Evolutionary conservation across 2,797 vertebrate species (phyloP), one percentile per base, ranked within the genome.

Genomic region (Enteromius radiatus): DNA sequence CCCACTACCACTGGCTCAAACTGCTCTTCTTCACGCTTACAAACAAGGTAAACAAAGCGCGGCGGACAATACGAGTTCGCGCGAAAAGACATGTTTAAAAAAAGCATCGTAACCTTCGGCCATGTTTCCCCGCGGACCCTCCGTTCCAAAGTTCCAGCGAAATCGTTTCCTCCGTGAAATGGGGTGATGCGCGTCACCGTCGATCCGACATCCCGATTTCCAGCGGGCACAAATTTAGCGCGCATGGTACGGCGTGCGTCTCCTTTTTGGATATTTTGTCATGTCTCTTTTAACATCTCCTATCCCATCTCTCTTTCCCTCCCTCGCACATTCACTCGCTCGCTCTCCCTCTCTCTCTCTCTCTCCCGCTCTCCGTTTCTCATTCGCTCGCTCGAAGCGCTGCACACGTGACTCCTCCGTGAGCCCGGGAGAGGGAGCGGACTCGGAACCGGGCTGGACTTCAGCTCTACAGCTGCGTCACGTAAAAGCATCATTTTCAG

Each of bases 41-140:
- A 80, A 78, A 84, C 81, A 56, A 33, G 84, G 56, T 74, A 41
- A 85, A 89, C 87, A 86, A 86, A 79, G 87, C 84, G 74, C 17
- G 43, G 63, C 63, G 26, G 47, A 76, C 70, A 76, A 82, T 45
- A 33, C 11, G 28, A 59, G 63, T 54, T 33, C 38, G 36, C 47
- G 23, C 83, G 76, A 88, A 91, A 90, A 90, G 89, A 91, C 87
- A 86, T 75, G 91, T 83, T 90, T 88, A 89, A 81, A 89, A 81
- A 93, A 92, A 90, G 94, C 92, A 94, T 95, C 90, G 95, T 97
- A 96, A 99, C 97, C 97, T 99, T 98, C 97, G 97, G 98, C 98
- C 98, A 98, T 99, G 97, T 98, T 98, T 97, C 96, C 97, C 96
- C 95, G 95, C 94, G 93, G 96, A 97, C 96, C 96, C 96, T 96